Percentiles rank a stretch among this genome's conserved stretches.
phyloP scores from a whole-genome alignment of 1,140 invertebrate genomes.

The Hydropsyche tenuis region DNA sequence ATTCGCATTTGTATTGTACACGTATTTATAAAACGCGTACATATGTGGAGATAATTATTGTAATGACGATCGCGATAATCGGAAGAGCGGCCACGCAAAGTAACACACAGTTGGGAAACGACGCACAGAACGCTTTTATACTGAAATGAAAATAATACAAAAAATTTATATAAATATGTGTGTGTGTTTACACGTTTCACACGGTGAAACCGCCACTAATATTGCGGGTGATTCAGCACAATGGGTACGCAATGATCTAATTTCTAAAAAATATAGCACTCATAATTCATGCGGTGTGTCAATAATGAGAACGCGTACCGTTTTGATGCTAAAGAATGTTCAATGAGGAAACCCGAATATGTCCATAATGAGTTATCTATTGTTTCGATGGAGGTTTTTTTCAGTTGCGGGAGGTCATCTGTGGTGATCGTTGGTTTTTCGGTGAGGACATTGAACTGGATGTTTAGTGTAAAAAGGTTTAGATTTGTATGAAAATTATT shows the following conservation, averaged over 20 bases:
- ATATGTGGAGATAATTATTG: conserved; percentile 12
- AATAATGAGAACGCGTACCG: background rate
- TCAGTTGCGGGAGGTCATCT: too few relatives aligned
- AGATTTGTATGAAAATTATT: too few relatives aligned
- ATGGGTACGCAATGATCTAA: conserved; percentile 25
- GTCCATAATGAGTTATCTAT: too few relatives aligned
- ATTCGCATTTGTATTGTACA: background rate
- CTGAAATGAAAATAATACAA: too few relatives aligned
- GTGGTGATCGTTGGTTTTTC: too few relatives aligned
- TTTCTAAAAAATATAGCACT: background rate
- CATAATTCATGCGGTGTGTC: background rate
- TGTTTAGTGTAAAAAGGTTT: too few relatives aligned
- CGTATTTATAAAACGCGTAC: background rate
- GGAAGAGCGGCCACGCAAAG: conserved; percentile 5
- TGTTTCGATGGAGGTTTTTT: too few relatives aligned
- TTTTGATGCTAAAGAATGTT: too few relatives aligned
- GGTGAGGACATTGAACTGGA: too few relatives aligned
- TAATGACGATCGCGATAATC: conserved; percentile 14
- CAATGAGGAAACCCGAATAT: too few relatives aligned
- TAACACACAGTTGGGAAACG: conserved; percentile 26
- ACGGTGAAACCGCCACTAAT: conserved; percentile 26
- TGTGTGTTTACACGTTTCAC: conserved; percentile 4
- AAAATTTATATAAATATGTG: too few relatives aligned
- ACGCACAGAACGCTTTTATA: conserved; percentile 9
- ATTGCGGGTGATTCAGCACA: conserved; percentile 24